phyloP scores from a whole-genome alignment of 2,888 invertebrate species.

The Dione juno region DNA sequence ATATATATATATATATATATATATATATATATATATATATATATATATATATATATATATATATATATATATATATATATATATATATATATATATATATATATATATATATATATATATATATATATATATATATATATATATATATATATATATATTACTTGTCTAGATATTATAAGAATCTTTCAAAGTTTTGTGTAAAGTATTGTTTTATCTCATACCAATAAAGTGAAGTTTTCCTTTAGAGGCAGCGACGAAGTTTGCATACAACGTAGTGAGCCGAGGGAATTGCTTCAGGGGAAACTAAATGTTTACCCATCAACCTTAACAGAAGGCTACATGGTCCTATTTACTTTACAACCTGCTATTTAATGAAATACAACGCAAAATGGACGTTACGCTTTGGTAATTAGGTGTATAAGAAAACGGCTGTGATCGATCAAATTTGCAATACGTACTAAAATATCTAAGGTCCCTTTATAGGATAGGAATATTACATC shows the following conservation, averaged over 20 bases:
- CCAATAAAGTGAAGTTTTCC: constrained; percentile 63
- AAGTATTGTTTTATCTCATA: constrained; percentile 46
- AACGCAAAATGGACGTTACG: constrained; percentile 64
- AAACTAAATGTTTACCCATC: constrained; percentile 27
- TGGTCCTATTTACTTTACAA: constrained; percentile 57
- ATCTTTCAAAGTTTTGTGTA: constrained; percentile 1
- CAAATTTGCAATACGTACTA: constrained; percentile 50
- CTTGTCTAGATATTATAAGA: constrained; percentile 1
- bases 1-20: too few species aligned
- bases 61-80: too few species aligned
- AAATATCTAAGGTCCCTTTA: constrained; percentile 48
- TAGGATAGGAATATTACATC: neutral
- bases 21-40: too few species aligned
- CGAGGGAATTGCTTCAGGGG: constrained; percentile 32
- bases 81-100: too few species aligned
- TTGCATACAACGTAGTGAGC: constrained; percentile 63
- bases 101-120: too few species aligned
- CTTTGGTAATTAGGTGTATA: constrained; percentile 66
- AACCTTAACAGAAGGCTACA: constrained; percentile 45
- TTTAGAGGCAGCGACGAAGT: constrained; percentile 58
- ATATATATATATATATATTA: neutral
- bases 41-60: too few species aligned
- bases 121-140: too few species aligned
- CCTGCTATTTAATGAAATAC: constrained; percentile 36
- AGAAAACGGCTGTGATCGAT: constrained; percentile 69